Evolutionary conservation across 2,113 vertebrate genomes (phyloP).

Genomic region (Acinonyx jubatus): DNA sequence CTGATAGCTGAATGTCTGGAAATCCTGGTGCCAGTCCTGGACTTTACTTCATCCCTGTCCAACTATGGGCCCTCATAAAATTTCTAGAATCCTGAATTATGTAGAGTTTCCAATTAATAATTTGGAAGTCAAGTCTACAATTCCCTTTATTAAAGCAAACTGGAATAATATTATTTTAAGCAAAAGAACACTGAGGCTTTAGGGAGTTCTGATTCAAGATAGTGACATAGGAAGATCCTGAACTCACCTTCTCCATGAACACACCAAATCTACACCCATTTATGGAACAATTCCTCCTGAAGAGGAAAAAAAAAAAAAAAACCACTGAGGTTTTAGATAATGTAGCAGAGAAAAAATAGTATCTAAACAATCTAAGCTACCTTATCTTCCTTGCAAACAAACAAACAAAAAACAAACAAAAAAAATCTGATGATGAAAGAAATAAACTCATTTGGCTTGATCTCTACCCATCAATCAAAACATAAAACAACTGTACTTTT

Average conservation of each 20-base stretch:
- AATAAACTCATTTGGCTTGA: background rate
- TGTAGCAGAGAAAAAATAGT: background rate
- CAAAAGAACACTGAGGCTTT: background rate
- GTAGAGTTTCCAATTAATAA: background rate
- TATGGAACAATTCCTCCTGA: background rate
- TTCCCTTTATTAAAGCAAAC: background rate
- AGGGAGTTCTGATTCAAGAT: background rate
- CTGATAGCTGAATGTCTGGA: rapidly evolving
- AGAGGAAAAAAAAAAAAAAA: background rate
- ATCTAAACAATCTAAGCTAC: background rate
- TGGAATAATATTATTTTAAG: background rate
- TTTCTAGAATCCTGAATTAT: background rate
- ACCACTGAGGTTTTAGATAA: background rate
- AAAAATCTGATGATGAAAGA: background rate
- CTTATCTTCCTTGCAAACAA: background rate
- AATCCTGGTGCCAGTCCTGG: background rate
- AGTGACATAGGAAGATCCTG: background rate
- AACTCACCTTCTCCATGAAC: background rate
- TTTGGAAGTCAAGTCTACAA: background rate
- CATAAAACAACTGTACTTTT: background rate
- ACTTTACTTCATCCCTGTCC: rapidly evolving
- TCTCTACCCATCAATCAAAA: background rate
- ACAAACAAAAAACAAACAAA: background rate
- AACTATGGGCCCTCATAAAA: background rate
- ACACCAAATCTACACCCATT: background rate